Conservation (phyloP, 2,888 invertebrate species). For the Cerceris ruficornis region DNA sequence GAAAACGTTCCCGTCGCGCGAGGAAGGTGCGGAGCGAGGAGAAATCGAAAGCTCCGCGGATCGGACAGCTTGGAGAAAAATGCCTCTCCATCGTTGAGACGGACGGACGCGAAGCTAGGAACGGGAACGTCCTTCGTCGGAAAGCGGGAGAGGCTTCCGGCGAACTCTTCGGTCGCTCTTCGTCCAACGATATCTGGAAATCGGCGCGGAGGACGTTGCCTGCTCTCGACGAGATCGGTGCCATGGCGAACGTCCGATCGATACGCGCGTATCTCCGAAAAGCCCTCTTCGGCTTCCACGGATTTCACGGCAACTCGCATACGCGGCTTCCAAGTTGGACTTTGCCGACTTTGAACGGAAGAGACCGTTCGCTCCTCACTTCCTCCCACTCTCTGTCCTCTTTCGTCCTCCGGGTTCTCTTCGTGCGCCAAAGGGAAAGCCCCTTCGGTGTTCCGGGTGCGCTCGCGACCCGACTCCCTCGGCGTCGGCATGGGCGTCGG, state of each 20-base stretch:
- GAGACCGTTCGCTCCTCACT: no score
- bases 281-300: conserved; percentile 31
- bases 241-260: conserved; percentile 4
- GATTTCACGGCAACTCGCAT: conserved; percentile 17
- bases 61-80: conserved; percentile 38
- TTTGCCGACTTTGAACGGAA: conserved; percentile 6
- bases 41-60: no score
- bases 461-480: not conserved
- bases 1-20: not conserved
- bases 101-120: not conserved
- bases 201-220: no score
- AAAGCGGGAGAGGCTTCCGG: no score
- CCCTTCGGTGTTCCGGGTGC: no score
- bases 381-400: not conserved
- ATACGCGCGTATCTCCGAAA: conserved; percentile 28
- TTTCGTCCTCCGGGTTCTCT: not conserved
- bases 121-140: not conserved
- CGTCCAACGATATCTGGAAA: no score
- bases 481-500: conserved; percentile 31
- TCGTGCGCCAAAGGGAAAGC: not conserved
- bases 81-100: conserved; percentile 52
- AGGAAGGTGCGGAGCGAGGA: not conserved
- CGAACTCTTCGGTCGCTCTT: no score
- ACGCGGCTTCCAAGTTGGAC: conserved; percentile 10
- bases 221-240: not conserved